Evolutionary conservation across 2,888 invertebrate genomes (phyloP).

Genomic region (Acanthosepion esculentum): DNA sequence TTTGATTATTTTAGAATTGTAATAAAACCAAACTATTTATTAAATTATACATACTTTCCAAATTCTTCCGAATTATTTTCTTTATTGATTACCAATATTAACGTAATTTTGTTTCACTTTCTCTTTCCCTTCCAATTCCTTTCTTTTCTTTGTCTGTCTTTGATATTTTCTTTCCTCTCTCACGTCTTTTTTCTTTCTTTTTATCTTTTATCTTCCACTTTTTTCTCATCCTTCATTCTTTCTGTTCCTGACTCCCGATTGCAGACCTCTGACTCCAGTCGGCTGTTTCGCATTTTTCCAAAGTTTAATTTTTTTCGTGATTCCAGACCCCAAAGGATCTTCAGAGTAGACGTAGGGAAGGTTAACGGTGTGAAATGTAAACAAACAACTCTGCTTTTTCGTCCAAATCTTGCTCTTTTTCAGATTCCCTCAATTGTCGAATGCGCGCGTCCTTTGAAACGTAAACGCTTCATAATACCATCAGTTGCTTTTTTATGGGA

Average conservation of each 20-base stretch:
- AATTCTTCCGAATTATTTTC: too few relatives aligned
- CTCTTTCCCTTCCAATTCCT: neutral
- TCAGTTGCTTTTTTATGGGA: neutral
- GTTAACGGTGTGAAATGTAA: neutral
- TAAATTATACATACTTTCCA: too few relatives aligned
- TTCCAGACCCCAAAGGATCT: neutral
- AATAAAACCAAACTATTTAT: too few relatives aligned
- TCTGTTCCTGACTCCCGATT: neutral
- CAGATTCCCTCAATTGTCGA: neutral
- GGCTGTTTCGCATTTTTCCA: neutral
- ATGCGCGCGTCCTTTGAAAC: neutral
- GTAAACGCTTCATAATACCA: neutral
- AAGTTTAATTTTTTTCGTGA: neutral
- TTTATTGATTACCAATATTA: too few relatives aligned
- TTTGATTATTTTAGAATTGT: too few relatives aligned
- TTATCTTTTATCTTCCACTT: neutral
- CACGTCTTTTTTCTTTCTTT: neutral
- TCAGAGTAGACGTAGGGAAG: neutral
- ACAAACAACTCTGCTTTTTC: neutral
- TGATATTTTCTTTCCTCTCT: neutral
- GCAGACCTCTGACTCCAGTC: neutral
- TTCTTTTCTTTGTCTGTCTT: neutral
- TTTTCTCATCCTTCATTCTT: neutral
- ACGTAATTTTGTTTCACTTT: neutral
- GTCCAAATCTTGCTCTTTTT: neutral